Percentiles rank a stretch among this genome's conserved stretches.
Evolutionary conservation across 1,140 invertebrate species (phyloP).

Genomic region (Drusus annulatus): DNA sequence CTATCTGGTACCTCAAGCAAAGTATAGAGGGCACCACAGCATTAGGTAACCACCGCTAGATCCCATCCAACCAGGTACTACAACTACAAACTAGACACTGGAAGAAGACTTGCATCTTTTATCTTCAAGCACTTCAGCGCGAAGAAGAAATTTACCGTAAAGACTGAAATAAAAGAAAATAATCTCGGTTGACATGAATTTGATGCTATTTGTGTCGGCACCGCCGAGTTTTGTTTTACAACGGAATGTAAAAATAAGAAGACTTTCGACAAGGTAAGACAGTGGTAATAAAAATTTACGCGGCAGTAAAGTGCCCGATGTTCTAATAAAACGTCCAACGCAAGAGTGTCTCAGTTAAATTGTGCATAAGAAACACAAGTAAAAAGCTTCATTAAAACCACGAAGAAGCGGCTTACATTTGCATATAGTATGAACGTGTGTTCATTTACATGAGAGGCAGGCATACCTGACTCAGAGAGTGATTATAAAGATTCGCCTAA

Average conservation of each 20-base stretch:
- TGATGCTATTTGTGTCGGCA: slow-evolving; percentile 37
- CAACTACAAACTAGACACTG: too few relatives aligned
- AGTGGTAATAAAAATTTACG: background rate
- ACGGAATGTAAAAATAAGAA: slow-evolving; percentile 11
- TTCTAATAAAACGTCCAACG: background rate
- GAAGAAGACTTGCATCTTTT: background rate
- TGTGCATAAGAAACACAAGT: too few relatives aligned
- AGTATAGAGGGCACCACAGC: slow-evolving; percentile 16
- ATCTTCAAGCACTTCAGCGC: slow-evolving; percentile 23
- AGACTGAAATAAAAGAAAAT: slow-evolving; percentile 37
- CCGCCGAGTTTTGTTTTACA: slow-evolving; percentile 26
- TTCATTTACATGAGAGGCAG: too few relatives aligned
- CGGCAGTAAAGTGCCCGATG: background rate
- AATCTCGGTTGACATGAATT: slow-evolving; percentile 40
- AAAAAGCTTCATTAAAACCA: too few relatives aligned
- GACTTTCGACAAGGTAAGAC: slow-evolving; percentile 9
- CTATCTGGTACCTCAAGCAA: slow-evolving; percentile 43
- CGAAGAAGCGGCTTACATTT: too few relatives aligned
- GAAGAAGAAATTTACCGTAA: slow-evolving; percentile 41
- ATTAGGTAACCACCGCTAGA: slow-evolving; percentile 42
- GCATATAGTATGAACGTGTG: too few relatives aligned
- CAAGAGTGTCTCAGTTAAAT: too few relatives aligned
- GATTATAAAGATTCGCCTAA: too few relatives aligned
- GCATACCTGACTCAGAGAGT: too few relatives aligned
- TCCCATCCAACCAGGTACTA: background rate